Evolutionary conservation across 2,113 vertebrate species (phyloP), one percentile per base, ranked within the genome.

Genomic region (Poeciliopsis retropinna): DNA sequence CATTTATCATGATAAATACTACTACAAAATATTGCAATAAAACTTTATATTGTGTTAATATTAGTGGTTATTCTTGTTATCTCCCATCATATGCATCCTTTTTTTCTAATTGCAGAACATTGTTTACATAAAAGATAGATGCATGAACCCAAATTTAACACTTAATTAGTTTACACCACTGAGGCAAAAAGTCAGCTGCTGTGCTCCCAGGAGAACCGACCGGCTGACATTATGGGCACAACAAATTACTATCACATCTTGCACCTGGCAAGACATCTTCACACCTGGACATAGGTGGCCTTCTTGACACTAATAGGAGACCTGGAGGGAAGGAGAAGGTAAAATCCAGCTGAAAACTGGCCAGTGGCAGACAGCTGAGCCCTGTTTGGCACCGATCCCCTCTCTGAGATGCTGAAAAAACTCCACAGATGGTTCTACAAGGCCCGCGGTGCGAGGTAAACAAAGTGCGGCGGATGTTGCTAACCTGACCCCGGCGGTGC

Each of bases 241-340:
- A 89, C 88, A 92, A 90, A 90, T 89, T 81, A 85, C 68, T 81
- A 82, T 82, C 75, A 82, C 44, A 67, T 81, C 87, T 63, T 82
- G 78, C 86, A 87, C 88, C 92, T 91, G 90, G 82, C 75, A 64
- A 51, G 82, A 73, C 65, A 15, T 79, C 80, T 72, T 70, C 85
- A 81, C 91, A 85, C 84, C 90, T 85, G 89, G 79, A 88, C 83
- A 67, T 67, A 1, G 81, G 80, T 87, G 90, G 89, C 91, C 87
- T 83, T 79, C 73, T 7, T 88, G 88, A 92, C 90, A 88, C 83
- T 88, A 90, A 91, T 88, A 85, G 84, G 32, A 84, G 79, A 69
- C 81, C 77, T 66, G 60, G 75, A 71, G 67, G 85, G 78, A 81
- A 44, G 70, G 25, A 54, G 77, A 74, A 34, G 79, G 73, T n/a